phyloP scores from a whole-genome alignment of 2,113 vertebrate genomes.

The Anoplopoma fimbria region DNA sequence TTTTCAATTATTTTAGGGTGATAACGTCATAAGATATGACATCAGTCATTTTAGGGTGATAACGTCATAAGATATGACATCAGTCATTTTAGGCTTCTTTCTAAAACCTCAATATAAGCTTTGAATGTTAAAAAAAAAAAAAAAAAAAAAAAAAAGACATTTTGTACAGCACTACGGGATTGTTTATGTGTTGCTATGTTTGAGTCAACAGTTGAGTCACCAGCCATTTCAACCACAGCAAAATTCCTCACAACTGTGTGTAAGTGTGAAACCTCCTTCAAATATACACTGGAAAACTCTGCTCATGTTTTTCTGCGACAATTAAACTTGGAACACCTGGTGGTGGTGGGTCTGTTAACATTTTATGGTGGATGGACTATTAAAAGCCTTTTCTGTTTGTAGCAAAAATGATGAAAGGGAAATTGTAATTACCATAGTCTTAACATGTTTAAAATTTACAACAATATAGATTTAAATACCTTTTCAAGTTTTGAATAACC shows the following conservation, averaged over 20 bases:
- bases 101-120: not conserved
- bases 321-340: conserved; percentile 6
- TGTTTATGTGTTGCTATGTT: not conserved
- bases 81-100: not conserved
- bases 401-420: not conserved
- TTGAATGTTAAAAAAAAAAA: not conserved
- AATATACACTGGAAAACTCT: conserved; percentile 28
- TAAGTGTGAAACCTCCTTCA: not conserved
- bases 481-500: not conserved
- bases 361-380: not conserved
- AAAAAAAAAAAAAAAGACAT: not conserved
- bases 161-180: not conserved
- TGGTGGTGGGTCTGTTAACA: not conserved
- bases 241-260: not conserved
- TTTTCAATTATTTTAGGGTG: not conserved
- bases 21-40: not conserved
- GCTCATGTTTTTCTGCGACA: conserved; percentile 29
- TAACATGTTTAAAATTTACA: conserved; percentile 3
- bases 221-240: conserved; percentile 8
- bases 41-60: not conserved
- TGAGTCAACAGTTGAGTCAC: not conserved
- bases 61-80: not conserved
- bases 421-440: conserved; percentile 4
- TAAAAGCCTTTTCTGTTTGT: not conserved
- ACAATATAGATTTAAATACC: not conserved